Evolutionary conservation across 2,797 vertebrate species (phyloP).

Genomic region (Mionectes olivaceus): DNA sequence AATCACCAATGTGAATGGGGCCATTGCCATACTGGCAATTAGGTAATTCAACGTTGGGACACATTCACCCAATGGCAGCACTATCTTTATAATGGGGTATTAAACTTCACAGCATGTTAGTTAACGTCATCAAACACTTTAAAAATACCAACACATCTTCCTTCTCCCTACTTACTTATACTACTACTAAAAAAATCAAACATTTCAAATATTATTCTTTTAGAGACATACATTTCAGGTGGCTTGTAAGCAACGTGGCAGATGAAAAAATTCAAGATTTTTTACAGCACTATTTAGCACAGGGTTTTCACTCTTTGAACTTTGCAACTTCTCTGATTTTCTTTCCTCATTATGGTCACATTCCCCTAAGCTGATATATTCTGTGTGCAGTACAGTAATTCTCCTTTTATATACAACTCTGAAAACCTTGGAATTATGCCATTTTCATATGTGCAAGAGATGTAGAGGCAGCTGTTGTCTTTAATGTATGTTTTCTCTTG

Average conservation of each 20-base stretch:
- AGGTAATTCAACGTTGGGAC: neutral
- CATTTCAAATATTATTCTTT: neutral
- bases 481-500: constrained; percentile 9
- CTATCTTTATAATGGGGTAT: neutral
- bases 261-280: neutral
- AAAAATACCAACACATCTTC: neutral
- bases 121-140: neutral
- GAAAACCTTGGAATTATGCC: constrained; percentile 53
- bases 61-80: neutral
- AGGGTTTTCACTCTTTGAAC: constrained; percentile 51
- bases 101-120: neutral
- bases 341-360: constrained; percentile 48
- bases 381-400: constrained; percentile 43
- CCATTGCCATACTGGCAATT: neutral
- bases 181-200: neutral
- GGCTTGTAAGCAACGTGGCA: neutral
- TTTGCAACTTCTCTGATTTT: constrained; percentile 48
- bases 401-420: constrained; percentile 52
- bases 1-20: neutral
- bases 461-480: neutral
- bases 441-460: constrained; percentile 44
- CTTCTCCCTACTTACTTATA: neutral
- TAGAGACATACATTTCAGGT: neutral
- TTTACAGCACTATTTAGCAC: constrained; percentile 11
- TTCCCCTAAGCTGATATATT: constrained; percentile 35